Conservation (phyloP, 2,888 invertebrate species). For the Elegia similella region DNA sequence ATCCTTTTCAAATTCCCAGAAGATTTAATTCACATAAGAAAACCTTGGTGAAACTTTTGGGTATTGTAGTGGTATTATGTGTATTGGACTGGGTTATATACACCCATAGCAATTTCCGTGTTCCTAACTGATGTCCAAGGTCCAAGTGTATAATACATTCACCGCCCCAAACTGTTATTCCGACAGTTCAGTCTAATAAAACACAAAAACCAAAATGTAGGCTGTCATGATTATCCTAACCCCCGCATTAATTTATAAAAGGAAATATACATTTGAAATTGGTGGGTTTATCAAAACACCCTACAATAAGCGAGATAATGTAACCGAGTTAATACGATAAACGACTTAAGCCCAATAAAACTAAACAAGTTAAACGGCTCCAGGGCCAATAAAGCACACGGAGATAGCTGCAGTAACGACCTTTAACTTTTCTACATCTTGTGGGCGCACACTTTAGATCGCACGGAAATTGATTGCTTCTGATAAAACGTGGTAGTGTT, state of each 20-base stretch:
- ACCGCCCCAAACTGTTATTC: too few relatives aligned
- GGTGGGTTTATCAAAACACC: slow-evolving; percentile 62
- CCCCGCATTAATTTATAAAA: slow-evolving; percentile 9
- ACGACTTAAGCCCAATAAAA: slow-evolving; percentile 70
- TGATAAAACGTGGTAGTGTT: neutral
- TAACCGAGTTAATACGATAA: slow-evolving; percentile 71
- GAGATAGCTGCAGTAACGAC: slow-evolving; percentile 49
- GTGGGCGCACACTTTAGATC: slow-evolving; percentile 15
- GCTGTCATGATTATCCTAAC: neutral
- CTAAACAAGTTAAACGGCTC: slow-evolving; percentile 72
- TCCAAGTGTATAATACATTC: too few relatives aligned
- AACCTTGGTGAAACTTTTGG: too few relatives aligned
- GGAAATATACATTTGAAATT: slow-evolving; percentile 48
- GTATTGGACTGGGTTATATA: too few relatives aligned
- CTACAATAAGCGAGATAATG: slow-evolving; percentile 55
- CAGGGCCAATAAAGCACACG: slow-evolving; percentile 58
- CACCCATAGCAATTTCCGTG: too few relatives aligned
- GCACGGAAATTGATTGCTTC: neutral
- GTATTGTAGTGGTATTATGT: too few relatives aligned
- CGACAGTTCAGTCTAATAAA: too few relatives aligned
- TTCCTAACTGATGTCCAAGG: too few relatives aligned
- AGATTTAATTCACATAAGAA: too few relatives aligned
- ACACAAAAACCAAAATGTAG: too few relatives aligned
- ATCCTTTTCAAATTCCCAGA: too few relatives aligned
- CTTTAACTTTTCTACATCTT: slow-evolving; percentile 39